Evolutionary conservation across 53 echinoderm and acorn worm genomes (phyloP).

Genomic region (Antedon mediterranea): DNA sequence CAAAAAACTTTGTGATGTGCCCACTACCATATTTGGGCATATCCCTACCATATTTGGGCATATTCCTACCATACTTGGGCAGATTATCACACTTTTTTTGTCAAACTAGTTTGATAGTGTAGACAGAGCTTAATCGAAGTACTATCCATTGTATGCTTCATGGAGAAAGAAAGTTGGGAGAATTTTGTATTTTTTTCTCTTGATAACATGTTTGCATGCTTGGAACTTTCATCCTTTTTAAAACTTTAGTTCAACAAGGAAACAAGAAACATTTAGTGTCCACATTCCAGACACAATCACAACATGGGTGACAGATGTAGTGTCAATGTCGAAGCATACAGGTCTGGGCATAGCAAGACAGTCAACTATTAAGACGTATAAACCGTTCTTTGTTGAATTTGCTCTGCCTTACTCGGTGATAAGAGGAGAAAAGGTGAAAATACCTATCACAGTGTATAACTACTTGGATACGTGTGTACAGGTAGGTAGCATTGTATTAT

Average conservation of each 20-base stretch:
- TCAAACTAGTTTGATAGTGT: too few relatives aligned
- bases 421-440: slow-evolving; percentile 61
- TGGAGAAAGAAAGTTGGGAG: too few relatives aligned
- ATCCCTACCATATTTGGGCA: too few relatives aligned
- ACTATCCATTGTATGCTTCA: too few relatives aligned
- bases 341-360: slow-evolving; percentile 67
- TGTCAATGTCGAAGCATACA: slow-evolving; percentile 50
- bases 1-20: too few relatives aligned
- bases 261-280: slow-evolving; percentile 39
- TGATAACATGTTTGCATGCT: too few relatives aligned
- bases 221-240: too few relatives aligned
- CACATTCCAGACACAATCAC: slow-evolving; percentile 81
- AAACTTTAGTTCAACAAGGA: slow-evolving; percentile 39
- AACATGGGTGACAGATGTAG: slow-evolving; percentile 65
- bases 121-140: too few relatives aligned
- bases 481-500: slow-evolving; percentile 21
- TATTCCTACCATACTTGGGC: too few relatives aligned
- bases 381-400: slow-evolving; percentile 79
- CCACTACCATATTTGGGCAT: too few relatives aligned
- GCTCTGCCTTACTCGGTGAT: slow-evolving; percentile 85
- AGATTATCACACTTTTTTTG: too few relatives aligned
- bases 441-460: slow-evolving; percentile 80
- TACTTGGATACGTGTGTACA: slow-evolving; percentile 77
- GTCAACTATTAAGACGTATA: slow-evolving; percentile 45
- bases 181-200: too few relatives aligned